Conservation (phyloP, 2,888 invertebrate species). For the Plebejus argus region DNA sequence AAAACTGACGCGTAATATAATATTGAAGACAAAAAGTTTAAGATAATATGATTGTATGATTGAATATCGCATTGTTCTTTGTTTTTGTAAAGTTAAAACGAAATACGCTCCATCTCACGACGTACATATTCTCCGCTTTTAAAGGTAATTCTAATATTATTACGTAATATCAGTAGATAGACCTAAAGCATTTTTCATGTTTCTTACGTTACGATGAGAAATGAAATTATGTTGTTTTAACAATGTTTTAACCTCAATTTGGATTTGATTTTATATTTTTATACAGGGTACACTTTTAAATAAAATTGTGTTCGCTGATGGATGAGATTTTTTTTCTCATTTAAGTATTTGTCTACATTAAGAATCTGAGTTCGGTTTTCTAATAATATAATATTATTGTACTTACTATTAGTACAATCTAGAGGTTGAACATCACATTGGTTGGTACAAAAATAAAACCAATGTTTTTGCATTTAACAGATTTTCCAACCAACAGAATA, state of each 20-base stretch:
- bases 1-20: not conserved
- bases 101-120: conserved; percentile 5
- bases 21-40: not conserved
- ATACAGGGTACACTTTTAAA: not conserved
- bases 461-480: not conserved
- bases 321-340: not conserved
- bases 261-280: conserved; percentile 1
- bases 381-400: too few relatives aligned
- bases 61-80: conserved; percentile 8
- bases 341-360: too few relatives aligned
- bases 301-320: not conserved
- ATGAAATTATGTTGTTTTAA: conserved; percentile 7
- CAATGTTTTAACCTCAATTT: conserved; percentile 1
- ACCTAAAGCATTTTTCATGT: conserved; percentile 27
- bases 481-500: not conserved
- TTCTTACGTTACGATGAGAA: not conserved
- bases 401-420: too few relatives aligned
- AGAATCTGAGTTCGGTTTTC: too few relatives aligned
- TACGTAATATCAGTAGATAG: conserved; percentile 17
- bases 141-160: conserved; percentile 28
- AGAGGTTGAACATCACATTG: too few relatives aligned
- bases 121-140: not conserved
- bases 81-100: conserved; percentile 19
- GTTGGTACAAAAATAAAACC: not conserved
- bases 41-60: not conserved